Percentiles rank a stretch among this genome's conserved stretches.
These are phyloP conservation scores for Drosophila arawakana DNA, from an alignment of 1,140 invertebrate genomes.

Conservation along the genomic window DNA sequence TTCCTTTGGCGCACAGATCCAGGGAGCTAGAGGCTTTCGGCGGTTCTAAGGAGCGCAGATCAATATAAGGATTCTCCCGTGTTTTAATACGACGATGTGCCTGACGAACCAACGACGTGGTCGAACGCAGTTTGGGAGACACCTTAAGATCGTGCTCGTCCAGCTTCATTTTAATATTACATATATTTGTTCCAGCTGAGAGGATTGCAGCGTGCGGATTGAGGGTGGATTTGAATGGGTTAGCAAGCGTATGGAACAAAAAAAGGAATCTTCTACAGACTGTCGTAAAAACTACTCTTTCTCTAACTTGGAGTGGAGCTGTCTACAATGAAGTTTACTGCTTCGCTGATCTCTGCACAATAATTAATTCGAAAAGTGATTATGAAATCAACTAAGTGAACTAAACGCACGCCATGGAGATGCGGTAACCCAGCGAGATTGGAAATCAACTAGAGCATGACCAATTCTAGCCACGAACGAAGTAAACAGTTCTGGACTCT, in stretches of 20 bases:
- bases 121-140: slow-evolving; percentile 34
- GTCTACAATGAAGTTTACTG: slow-evolving; percentile 25
- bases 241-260: neutral
- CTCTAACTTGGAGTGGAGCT: neutral
- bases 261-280: neutral
- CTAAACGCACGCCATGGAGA: neutral
- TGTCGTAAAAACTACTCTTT: neutral
- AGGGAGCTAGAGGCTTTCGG: neutral
- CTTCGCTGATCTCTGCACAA: slow-evolving; percentile 50
- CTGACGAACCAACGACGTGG: slow-evolving; percentile 55
- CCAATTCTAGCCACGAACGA: neutral
- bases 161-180: slow-evolving; percentile 39
- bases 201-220: slow-evolving; percentile 21
- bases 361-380: slow-evolving; percentile 45
- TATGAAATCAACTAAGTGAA: slow-evolving; percentile 14
- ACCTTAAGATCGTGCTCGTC: slow-evolving; percentile 40
- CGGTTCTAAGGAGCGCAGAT: slow-evolving; percentile 20
- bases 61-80: slow-evolving; percentile 41
- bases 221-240: slow-evolving; percentile 9
- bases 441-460: neutral
- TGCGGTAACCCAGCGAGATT: neutral
- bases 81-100: slow-evolving; percentile 57
- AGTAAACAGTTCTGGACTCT: neutral
- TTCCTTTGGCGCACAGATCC: neutral
- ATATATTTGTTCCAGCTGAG: slow-evolving; percentile 43